Base-by-base conservation (phyloP, 2,888 invertebrate species). In the Creontiades dilutus region DNA sequence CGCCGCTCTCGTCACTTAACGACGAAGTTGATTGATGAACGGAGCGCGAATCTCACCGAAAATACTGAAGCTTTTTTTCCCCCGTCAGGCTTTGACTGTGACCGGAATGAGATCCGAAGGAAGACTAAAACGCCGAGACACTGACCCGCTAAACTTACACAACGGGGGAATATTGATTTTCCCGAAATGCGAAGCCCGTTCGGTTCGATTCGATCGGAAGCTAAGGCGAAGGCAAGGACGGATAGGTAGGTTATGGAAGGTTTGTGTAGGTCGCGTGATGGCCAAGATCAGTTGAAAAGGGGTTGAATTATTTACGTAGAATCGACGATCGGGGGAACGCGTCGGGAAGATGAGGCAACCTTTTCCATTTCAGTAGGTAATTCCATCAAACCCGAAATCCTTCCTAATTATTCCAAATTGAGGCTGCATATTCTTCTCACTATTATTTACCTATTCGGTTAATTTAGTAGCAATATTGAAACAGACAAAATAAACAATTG, bases 171-270 rank as follows among this genome's bases (percentile, higher is more conserved):
- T 85, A 85, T 85, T 85, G 85, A 85, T 85, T 57, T 85, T 61
- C 16, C 85, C 57, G 85, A 61, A 85, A 61, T 28, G 47, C 7
- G 85, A 85, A 85, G 85, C 85, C 82, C 27, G 19, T 16, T 52
- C 7, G 61, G 85, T 61, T 37, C 16, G 78, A 85, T 85, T 85
- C 85, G 85, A 61, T 82, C 82, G 82, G 52, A 28, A 37, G 52
- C 52, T 47, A 52, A 82, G 48, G 14, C 19, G 11, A 47, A 12
- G 23, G 55, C 47, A 82, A 82, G 82, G 47, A 37, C 80, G 80
- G 80, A 46, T 28, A 16, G 37, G 37, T 37, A 37, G 28, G 78
- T 78, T 78, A 23, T 68, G 68, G 68, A 23, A 68, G 23, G 52
- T 52, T 52, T 13, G 52, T 52, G 13, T 52, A 52, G 52, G 52